Evolutionary conservation across 2,888 invertebrate species (phyloP).

Genomic region (Tetranychus piercei): DNA sequence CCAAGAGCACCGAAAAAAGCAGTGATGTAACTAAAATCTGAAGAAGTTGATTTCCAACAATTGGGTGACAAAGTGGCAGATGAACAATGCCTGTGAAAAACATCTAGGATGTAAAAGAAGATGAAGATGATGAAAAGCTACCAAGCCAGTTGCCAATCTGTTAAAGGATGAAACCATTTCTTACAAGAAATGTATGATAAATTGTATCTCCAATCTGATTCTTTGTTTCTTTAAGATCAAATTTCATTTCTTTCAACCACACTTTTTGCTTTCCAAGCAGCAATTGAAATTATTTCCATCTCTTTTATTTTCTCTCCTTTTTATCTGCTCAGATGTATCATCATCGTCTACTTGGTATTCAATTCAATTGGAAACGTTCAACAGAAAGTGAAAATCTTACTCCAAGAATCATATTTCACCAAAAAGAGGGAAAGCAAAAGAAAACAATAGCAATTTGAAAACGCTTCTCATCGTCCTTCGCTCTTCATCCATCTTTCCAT

Average conservation of each 20-base stretch:
- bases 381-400: background rate
- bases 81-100: background rate
- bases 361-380: too few species aligned
- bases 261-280: background rate
- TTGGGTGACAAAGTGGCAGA: background rate
- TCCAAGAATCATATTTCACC: background rate
- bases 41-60: background rate
- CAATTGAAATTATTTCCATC: constrained; percentile 1
- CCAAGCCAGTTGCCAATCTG: background rate
- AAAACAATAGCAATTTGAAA: too few species aligned
- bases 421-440: too few species aligned
- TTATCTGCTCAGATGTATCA: background rate
- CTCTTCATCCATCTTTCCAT: too few species aligned
- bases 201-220: background rate
- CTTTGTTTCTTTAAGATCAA: background rate
- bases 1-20: background rate
- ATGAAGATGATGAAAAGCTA: background rate
- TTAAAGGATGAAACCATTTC: background rate
- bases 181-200: background rate
- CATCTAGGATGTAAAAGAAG: background rate
- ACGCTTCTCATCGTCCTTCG: too few species aligned
- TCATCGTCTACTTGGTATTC: background rate
- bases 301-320: background rate
- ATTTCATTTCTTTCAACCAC: background rate
- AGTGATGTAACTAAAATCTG: background rate